These are phyloP conservation scores for Anodontia alba DNA, from an alignment of 2,888 invertebrate species.

Conservation along the genomic window DNA sequence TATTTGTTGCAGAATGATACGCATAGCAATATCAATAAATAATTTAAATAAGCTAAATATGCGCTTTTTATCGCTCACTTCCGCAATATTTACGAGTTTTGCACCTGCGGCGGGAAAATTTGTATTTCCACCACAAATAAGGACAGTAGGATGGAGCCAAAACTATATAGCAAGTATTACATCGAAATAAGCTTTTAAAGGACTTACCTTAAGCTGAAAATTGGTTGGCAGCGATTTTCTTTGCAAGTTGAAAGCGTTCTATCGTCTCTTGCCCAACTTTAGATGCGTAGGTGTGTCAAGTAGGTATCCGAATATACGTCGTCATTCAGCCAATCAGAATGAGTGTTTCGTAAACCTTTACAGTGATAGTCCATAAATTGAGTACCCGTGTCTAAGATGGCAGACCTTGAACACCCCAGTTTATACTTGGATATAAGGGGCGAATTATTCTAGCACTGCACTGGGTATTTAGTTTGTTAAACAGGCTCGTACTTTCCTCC, in stretches of 20 bases:
- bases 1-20: no score
- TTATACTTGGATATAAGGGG: no score
- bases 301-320: neutral
- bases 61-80: no score
- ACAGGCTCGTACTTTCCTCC: no score
- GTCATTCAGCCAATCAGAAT: neutral
- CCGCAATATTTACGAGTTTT: neutral
- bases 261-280: neutral
- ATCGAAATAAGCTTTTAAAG: neutral
- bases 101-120: conserved; percentile 10
- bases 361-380: neutral
- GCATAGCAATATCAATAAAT: no score
- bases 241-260: neutral
- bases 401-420: no score
- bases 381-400: no score
- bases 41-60: no score
- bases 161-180: neutral
- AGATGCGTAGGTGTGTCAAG: conserved; percentile 9
- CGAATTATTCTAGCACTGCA: no score
- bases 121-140: neutral
- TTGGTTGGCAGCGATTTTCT: neutral
- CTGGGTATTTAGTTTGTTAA: no score
- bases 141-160: neutral
- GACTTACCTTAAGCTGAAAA: neutral
- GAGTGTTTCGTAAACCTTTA: neutral